A percentile compares a stretch with the other conserved stretches of the same genome.
Evolutionary conservation across 1,140 invertebrate genomes (phyloP).

Genomic region (Polypedilum pembai): DNA sequence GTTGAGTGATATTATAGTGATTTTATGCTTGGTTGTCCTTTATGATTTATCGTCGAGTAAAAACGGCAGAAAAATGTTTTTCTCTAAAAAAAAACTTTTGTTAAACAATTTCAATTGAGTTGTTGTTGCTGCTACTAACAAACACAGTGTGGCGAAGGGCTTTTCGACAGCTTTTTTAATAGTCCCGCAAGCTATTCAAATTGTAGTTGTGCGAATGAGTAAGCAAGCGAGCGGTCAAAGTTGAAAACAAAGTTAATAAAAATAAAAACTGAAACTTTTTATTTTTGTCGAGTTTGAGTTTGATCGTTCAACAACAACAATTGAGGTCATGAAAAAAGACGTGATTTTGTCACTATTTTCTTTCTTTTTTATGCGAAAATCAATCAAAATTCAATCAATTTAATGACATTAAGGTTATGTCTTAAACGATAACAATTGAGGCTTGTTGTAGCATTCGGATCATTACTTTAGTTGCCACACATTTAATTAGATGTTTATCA

Average conservation of each 20-base stretch:
- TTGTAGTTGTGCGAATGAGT: too few species aligned
- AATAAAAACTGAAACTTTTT: conserved; percentile 11
- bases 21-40: conserved; percentile 1
- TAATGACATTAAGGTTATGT: background rate
- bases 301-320: too few species aligned
- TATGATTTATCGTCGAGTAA: background rate
- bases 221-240: background rate
- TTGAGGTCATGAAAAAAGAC: background rate
- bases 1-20: conserved; percentile 11
- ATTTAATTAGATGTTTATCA: conserved; percentile 22
- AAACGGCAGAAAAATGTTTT: too few species aligned
- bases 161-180: conserved; percentile 18
- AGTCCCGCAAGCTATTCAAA: background rate
- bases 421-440: background rate
- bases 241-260: conserved; percentile 19
- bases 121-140: background rate
- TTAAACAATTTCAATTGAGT: conserved; percentile 4
- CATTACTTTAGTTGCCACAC: background rate
- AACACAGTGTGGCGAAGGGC: background rate
- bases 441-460: background rate
- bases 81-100: too few species aligned
- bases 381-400: conserved; percentile 18
- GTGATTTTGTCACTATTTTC: background rate
- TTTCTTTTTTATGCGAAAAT: background rate
- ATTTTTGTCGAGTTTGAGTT: background rate